Percentiles rank a stretch among this genome's conserved stretches.
Evolutionary conservation across 2,888 invertebrate species (phyloP).

Genomic region (Glomeris marginata): DNA sequence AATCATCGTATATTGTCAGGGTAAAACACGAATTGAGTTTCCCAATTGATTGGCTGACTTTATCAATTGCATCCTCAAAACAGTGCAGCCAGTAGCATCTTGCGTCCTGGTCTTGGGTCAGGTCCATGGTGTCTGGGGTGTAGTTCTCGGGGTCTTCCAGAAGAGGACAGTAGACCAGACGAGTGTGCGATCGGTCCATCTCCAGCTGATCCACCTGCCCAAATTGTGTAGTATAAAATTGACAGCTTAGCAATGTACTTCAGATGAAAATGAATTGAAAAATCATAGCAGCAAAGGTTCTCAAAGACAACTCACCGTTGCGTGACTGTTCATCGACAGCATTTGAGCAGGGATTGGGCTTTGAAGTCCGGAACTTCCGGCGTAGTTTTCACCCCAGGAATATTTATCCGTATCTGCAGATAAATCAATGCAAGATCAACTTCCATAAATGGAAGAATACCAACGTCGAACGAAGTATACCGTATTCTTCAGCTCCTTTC

Average conservation of each 20-base stretch:
- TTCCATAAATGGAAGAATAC: not conserved
- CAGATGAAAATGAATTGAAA: too few species aligned
- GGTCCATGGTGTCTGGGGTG: constrained; percentile 80
- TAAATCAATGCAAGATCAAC: not conserved
- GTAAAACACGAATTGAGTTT: constrained; percentile 20
- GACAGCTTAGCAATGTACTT: too few species aligned
- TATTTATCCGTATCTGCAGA: constrained; percentile 35
- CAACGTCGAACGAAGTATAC: constrained; percentile 22
- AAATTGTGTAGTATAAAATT: too few species aligned
- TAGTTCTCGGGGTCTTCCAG: constrained; percentile 62
- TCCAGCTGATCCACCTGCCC: constrained; percentile 38
- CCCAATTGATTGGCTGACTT: constrained; percentile 3
- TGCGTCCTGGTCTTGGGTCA: constrained; percentile 69
- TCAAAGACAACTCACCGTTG: constrained; percentile 19
- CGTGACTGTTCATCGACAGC: constrained; percentile 18
- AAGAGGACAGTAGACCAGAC: constrained; percentile 52
- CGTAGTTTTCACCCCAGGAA: constrained; percentile 52
- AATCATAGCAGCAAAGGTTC: too few species aligned
- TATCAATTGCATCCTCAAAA: constrained; percentile 44
- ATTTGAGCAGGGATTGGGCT: constrained; percentile 33
- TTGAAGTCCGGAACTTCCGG: constrained; percentile 45
- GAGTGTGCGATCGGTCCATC: constrained; percentile 40
- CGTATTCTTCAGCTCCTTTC: constrained; percentile 44
- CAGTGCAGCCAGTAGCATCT: constrained; percentile 80
- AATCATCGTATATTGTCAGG: not conserved